Base-by-base conservation (phyloP, 2,113 vertebrate genomes). In the Hipposideros armiger region DNA sequence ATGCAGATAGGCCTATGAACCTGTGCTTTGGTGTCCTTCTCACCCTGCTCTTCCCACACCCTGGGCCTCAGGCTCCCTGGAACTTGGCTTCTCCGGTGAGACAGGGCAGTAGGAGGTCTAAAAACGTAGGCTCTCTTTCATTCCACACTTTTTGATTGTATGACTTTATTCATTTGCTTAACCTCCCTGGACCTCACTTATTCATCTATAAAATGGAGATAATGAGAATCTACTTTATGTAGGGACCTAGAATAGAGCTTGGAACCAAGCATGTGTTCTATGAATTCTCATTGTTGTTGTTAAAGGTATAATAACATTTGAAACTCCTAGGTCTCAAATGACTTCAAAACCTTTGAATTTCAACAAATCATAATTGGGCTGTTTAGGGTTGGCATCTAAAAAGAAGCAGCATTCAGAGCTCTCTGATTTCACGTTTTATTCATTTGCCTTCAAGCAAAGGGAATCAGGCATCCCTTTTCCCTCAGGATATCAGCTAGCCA, bases 201-300 rank as follows among this genome's bases (percentile, higher is more conserved):
- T 73, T 86, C 19, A 56, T 36, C 36, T 36, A 36, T 36, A 36
- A 36, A 36, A 36, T 36, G 36, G 36, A 36, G 36, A 36, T 36
- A 36, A 36, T 36, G 74, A 90, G 58, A 84, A 19, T 2, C 47
- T 36, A 0, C 52, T 26, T 77, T 5, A 3, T 36, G 1, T 36
- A 47, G 60, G 36, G 32, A 47, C 10, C 32, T 42, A 24, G 36
- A 15, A 7, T 3, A 77, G 11, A 3, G 9, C 50, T 36, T 47
- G 32, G 22, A 60, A 22, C 14, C 5, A 66, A 70, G 3, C 14
- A 3, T 1, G 0, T 5, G 8, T 15, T 16, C 36, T 2, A 1
- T 5, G n/a, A 36, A 16, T 64, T 62, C 60, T 94, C 7, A 0
- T 28, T 50, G 4, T 76, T 77, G 28, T 28, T 36, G 22, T 40